phyloP scores from a whole-genome alignment of 2,888 invertebrate species.

The Coremacera marginata region DNA sequence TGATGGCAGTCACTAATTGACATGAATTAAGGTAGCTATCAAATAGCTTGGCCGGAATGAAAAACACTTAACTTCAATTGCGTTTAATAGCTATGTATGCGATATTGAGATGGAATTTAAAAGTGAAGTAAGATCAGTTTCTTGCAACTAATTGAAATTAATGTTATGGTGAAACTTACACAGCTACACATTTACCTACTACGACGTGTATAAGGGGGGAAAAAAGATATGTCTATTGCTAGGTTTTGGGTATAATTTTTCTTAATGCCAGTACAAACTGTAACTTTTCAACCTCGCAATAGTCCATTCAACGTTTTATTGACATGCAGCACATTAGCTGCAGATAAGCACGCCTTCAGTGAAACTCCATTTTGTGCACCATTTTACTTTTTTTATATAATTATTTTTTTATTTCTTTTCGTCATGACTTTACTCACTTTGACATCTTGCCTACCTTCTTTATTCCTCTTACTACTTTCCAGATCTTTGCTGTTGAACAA shows the following conservation, averaged over 20 bases:
- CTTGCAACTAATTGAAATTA: slow-evolving; percentile 37
- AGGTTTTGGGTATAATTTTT: no score
- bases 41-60: slow-evolving; percentile 51
- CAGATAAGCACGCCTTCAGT: neutral
- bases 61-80: slow-evolving; percentile 43
- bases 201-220: neutral
- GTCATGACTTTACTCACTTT: neutral
- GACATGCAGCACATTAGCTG: neutral
- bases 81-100: slow-evolving; percentile 32
- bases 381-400: slow-evolving; percentile 23
- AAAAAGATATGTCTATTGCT: neutral
- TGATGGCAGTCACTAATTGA: slow-evolving; percentile 63
- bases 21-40: slow-evolving; percentile 69
- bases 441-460: slow-evolving; percentile 2
- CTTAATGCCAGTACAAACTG: no score
- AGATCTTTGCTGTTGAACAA: slow-evolving; percentile 51
- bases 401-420: slow-evolving; percentile 4
- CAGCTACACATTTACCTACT: neutral
- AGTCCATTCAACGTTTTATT: neutral
- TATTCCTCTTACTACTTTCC: neutral
- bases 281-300: no score
- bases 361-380: slow-evolving; percentile 58
- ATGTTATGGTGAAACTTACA: slow-evolving; percentile 19
- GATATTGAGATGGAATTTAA: neutral
- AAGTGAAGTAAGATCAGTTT: slow-evolving; percentile 35